phyloP scores from a whole-genome alignment of 2,797 vertebrate genomes.

The Balearica regulorum region DNA sequence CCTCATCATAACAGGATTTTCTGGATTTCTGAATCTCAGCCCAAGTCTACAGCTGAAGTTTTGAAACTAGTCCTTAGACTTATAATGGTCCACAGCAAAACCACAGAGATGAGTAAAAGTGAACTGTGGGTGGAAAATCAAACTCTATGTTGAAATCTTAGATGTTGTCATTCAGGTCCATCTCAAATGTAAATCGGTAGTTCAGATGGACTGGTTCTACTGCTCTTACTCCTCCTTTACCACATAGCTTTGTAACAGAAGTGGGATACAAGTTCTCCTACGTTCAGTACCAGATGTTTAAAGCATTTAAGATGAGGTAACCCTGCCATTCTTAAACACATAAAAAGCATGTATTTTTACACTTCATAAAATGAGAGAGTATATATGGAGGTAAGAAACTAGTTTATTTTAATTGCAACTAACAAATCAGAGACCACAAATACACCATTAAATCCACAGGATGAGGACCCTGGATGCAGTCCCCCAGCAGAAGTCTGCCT shows the following conservation, averaged over 20 bases:
- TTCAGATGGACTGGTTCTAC: slow-evolving; percentile 10
- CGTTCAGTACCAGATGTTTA: not conserved
- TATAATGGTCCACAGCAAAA: not conserved
- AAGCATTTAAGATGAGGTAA: not conserved
- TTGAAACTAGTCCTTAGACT: not conserved
- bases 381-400: not conserved
- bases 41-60: not conserved
- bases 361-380: not conserved
- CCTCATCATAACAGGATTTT: slow-evolving; percentile 8
- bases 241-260: not conserved
- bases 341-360: not conserved
- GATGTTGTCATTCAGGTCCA: not conserved
- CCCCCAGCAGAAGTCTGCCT: not conserved
- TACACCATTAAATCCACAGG: not conserved
- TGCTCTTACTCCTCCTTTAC: not conserved
- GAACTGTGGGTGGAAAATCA: slow-evolving; percentile 37
- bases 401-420: not conserved
- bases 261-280: not conserved
- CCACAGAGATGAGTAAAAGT: not conserved
- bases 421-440: not conserved
- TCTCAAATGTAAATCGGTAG: not conserved
- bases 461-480: not conserved
- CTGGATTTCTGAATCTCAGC: slow-evolving; percentile 25
- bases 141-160: not conserved
- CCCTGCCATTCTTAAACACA: not conserved